Evolutionary conservation across 2,888 invertebrate genomes (phyloP).

Genomic region (Acanthosepion esculentum): DNA sequence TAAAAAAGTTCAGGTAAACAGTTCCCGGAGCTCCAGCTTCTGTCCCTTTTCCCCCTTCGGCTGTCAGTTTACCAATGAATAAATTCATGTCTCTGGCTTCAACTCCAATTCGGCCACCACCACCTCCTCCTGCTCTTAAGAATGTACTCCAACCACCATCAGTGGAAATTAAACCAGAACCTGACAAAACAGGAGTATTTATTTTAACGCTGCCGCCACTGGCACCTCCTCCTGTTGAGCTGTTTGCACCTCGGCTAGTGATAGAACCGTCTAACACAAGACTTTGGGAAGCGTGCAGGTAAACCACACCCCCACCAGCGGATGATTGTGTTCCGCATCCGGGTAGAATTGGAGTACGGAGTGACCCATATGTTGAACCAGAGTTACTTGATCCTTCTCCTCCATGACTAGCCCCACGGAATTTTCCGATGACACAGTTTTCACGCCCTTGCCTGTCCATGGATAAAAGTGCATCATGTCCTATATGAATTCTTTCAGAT

Average conservation of each 20-base stretch:
- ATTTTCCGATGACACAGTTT: constrained; percentile 50
- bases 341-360: constrained; percentile 51
- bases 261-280: constrained; percentile 58
- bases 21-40: constrained; percentile 62
- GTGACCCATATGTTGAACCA: constrained; percentile 56
- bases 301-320: constrained; percentile 61
- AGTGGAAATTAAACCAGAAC: constrained; percentile 59
- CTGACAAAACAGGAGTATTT: constrained; percentile 53
- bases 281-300: constrained; percentile 51
- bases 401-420: constrained; percentile 61
- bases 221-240: constrained; percentile 53
- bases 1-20: constrained; percentile 55
- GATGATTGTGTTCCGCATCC: constrained; percentile 58
- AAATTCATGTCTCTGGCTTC: constrained; percentile 51
- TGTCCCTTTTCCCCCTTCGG: constrained; percentile 57
- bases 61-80: constrained; percentile 55
- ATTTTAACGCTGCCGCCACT: constrained; percentile 61
- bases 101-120: constrained; percentile 59
- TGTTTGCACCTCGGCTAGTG: constrained; percentile 46
- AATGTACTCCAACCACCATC: constrained; percentile 55
- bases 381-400: constrained; percentile 59
- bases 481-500: constrained; percentile 51
- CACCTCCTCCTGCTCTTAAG: constrained; percentile 48
- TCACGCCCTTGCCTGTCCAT: constrained; percentile 53
- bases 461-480: constrained; percentile 53